Base-by-base conservation (phyloP, 2,113 vertebrate species). In the Hepsetus odoe region DNA sequence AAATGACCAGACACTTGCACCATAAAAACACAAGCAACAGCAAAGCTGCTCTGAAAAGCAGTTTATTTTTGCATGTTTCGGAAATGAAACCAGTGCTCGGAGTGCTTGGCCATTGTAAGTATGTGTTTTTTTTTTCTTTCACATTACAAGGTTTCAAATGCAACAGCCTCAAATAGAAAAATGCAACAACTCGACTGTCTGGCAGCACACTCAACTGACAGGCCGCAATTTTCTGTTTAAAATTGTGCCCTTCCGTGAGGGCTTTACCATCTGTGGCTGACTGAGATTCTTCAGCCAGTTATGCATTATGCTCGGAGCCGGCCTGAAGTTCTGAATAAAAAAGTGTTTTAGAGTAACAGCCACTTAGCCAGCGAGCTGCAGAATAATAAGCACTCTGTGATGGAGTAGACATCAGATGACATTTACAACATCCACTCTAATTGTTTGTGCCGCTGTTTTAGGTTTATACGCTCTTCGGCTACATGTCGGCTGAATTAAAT, bases 1-100 rank as follows among this genome's bases (percentile, higher is more conserved):
- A 24, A 22, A 55, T 11, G n/a, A 22, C 24, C 1, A 11, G 8
- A n/a, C 51, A n/a, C 20, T n/a, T 2, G 92, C 94, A 91, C 92
- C 93, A 93, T 94, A 93, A 89, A 94, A 89, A 94, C 5, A 1
- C 1, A n/a, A 2, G 24, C 22, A 24, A 24, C 24, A 24, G n/a
- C n/a, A 55, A 55, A 55, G 51, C n/a, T 55, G n/a, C 22, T 24
- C 5, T 55, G n/a, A 55, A 24, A 51, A 16, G 46, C 49, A n/a
- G 49, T 3, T 53, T n/a, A 53, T 8, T n/a, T 1, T 51, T 55
- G 8, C 24, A 55, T 24, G n/a, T 22, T 24, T 2, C 26, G 12
- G 33, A 28, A 38, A 24, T 70, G 40, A 55, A 55, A 55, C 51
- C 11, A 24, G n/a, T 24, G 51, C 24, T 9, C 2, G n/a, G 11